Evolutionary conservation across 2,888 invertebrate species (phyloP).

Genomic region (Biston betularia): DNA sequence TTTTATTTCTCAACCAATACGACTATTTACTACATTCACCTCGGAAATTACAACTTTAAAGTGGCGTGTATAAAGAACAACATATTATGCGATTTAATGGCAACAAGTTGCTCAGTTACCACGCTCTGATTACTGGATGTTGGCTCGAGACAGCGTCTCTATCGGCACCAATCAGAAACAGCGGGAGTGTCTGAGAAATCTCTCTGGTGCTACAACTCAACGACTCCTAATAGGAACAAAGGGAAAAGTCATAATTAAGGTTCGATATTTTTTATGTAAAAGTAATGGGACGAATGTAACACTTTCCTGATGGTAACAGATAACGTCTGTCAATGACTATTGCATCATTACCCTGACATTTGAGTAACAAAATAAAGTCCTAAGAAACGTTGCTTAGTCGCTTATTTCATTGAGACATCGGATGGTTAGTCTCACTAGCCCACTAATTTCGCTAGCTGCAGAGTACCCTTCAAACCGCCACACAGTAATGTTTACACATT

Average conservation of each 20-base stretch:
- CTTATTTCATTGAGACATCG: no score
- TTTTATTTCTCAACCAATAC: constrained; percentile 11
- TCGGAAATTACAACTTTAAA: constrained; percentile 54
- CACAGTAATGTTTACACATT: no score
- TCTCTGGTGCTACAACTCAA: constrained; percentile 42
- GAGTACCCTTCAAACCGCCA: no score
- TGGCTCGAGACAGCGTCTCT: constrained; percentile 84
- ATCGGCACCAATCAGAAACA: constrained; percentile 81
- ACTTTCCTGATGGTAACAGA: no score
- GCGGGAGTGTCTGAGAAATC: constrained; percentile 65
- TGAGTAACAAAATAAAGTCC: no score
- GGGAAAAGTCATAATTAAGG: neutral
- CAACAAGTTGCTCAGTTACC: constrained; percentile 81
- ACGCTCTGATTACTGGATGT: constrained; percentile 86
- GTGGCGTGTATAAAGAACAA: constrained; percentile 55
- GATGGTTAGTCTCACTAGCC: no score
- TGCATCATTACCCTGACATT: no score
- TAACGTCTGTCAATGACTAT: no score
- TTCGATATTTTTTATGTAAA: no score
- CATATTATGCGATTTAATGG: constrained; percentile 56
- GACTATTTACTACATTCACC: constrained; percentile 17
- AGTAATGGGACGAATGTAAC: no score
- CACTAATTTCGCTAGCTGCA: no score
- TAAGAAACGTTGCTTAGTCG: no score
- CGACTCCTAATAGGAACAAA: constrained; percentile 1